These are phyloP conservation scores for Philereme transversata DNA, from an alignment of 2,888 invertebrate species.

Conservation along the genomic window DNA sequence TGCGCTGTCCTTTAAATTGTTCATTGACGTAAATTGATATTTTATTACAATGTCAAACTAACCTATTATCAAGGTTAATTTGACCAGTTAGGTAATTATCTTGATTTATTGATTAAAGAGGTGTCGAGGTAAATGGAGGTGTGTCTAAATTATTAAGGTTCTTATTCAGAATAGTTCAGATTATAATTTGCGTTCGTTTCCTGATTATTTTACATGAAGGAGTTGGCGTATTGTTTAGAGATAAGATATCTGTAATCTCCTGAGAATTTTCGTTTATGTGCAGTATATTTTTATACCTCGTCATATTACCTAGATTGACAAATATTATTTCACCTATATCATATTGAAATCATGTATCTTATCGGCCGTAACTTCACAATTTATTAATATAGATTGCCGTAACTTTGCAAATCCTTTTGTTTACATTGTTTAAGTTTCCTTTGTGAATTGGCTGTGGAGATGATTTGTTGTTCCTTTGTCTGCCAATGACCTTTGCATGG, in stretches of 20 bases:
- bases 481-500: not conserved
- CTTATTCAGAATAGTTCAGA: not conserved
- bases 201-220: too few relatives aligned
- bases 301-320: too few relatives aligned
- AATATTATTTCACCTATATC: not conserved
- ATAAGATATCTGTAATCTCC: too few relatives aligned
- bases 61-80: not conserved
- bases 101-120: not conserved
- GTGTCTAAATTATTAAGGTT: not conserved
- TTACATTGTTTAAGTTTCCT: slow-evolving; percentile 6
- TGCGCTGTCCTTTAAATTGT: slow-evolving; percentile 11
- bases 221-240: too few relatives aligned
- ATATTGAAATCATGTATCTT: not conserved
- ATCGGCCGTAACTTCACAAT: slow-evolving; percentile 4
- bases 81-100: not conserved
- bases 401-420: slow-evolving; percentile 9
- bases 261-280: too few relatives aligned
- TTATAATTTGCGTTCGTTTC: too few relatives aligned
- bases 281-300: too few relatives aligned
- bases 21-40: slow-evolving; percentile 9
- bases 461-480: slow-evolving; percentile 6
- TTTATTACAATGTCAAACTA: slow-evolving; percentile 6
- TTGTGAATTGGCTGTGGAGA: slow-evolving; percentile 2
- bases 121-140: not conserved
- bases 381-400: slow-evolving; percentile 6